Base-by-base conservation (phyloP, 2,797 vertebrate species). In the Eremophila alpestris region DNA sequence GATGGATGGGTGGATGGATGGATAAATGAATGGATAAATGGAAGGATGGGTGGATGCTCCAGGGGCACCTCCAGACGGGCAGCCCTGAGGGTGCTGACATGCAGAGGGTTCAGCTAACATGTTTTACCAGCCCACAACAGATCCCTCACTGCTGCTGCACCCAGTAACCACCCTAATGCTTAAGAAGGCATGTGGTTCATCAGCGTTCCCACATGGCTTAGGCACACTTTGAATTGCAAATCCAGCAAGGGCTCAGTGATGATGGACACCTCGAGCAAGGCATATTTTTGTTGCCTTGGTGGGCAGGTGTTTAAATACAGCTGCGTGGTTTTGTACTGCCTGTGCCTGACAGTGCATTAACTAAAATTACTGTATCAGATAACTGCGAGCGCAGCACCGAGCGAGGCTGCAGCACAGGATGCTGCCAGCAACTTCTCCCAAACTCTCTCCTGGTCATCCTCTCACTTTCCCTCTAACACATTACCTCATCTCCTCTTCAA, bases 261-360 rank as follows among this genome's bases (percentile, higher is more conserved):
- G 93, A 90, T 38, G 77, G 93, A 36, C 76, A 83, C 90, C 90
- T 64, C 64, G 7, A 89, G 65, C 68, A 8, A 87, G 77, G 83
- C 77, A 17, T 81, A 90, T 86, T 94, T 91, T 32, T 40, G 65
- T 86, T 94, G 51, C 83, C 73, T 69, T 89, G 70, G 95, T 82
- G 91, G 94, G 94, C 87, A 94, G 90, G 86, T 94, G 95, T 87
- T 96, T 76, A 88, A 90, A 69, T 88, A 64, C 92, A 94, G 94
- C 90, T 86, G 88, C 81, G 21, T 90, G 95, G 19, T 83, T 91
- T 67, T 49, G 77, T 83, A 43, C 83, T 88, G 88, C 93, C 38
- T 80, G 90, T 88, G 86, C 96, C 92, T 83, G 90, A 74, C 71
- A 49, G 76, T 22, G 76, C 85, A 60, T 83, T 90, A 30, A 38